Conservation (phyloP, 2,113 vertebrate genomes). For the Atractosteus spatula region DNA sequence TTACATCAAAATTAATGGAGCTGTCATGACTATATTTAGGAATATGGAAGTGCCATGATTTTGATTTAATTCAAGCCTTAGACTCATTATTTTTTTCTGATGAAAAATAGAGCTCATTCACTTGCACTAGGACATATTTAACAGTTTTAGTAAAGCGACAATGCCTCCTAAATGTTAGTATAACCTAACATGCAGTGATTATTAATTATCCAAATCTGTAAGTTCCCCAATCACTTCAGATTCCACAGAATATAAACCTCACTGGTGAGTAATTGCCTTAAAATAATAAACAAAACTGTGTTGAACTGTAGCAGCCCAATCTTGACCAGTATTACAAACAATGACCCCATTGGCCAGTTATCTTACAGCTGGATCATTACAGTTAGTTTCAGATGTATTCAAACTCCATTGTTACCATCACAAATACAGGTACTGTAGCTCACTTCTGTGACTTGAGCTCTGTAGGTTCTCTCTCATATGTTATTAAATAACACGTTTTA, state of each 20-base stretch:
- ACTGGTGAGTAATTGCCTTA: slow-evolving; percentile 24
- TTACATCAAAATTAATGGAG: slow-evolving; percentile 46
- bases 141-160: slow-evolving; percentile 19
- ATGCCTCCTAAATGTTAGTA: not conserved
- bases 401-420: slow-evolving; percentile 25
- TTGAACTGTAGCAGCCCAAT: slow-evolving; percentile 14
- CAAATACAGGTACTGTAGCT: not conserved
- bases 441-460: slow-evolving; percentile 27
- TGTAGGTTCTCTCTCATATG: slow-evolving; percentile 17
- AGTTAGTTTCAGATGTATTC: slow-evolving; percentile 27
- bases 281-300: slow-evolving; percentile 26
- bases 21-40: slow-evolving; percentile 39
- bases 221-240: slow-evolving; percentile 13
- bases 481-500: slow-evolving; percentile 34
- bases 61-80: slow-evolving; percentile 31
- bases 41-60: slow-evolving; percentile 27
- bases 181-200: slow-evolving; percentile 13
- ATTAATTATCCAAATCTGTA: slow-evolving; percentile 22
- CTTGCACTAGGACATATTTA: slow-evolving; percentile 24
- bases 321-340: slow-evolving; percentile 30
- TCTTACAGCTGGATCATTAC: slow-evolving; percentile 31
- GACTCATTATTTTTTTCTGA: slow-evolving; percentile 31
- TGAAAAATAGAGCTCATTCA: slow-evolving; percentile 1
- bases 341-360: slow-evolving; percentile 25
- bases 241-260: slow-evolving; percentile 20